Percentiles rank a stretch among this genome's conserved stretches.
Evolutionary conservation across 2,113 vertebrate species (phyloP).

Genomic region (Entomyzon cyanotis): DNA sequence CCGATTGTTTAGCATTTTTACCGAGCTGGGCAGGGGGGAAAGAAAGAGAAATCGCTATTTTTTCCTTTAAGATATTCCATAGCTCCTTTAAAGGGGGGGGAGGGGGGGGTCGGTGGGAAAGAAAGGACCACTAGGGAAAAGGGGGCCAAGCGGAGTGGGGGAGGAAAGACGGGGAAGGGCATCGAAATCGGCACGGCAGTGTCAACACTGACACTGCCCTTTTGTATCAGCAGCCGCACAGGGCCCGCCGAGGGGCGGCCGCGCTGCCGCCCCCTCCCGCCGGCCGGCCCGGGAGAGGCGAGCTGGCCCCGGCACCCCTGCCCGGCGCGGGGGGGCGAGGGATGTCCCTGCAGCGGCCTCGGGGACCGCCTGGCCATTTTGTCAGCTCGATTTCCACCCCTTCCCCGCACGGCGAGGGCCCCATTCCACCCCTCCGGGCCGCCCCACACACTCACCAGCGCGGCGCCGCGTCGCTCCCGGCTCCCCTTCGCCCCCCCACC

Average conservation of each 20-base stretch:
- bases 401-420: neutral
- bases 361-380: slow-evolving; percentile 40
- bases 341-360: neutral
- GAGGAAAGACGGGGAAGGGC: neutral
- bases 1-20: slow-evolving; percentile 62
- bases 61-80: neutral
- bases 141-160: neutral
- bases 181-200: slow-evolving; percentile 8
- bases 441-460: neutral
- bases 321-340: neutral
- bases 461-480: neutral
- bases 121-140: neutral
- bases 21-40: neutral
- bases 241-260: neutral
- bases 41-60: neutral
- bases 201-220: slow-evolving; percentile 63
- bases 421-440: neutral
- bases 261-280: neutral
- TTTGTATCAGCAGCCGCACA: slow-evolving; percentile 38
- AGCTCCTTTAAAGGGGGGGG: neutral
- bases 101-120: neutral
- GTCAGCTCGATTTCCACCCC: slow-evolving; percentile 70
- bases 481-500: neutral
- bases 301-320: neutral
- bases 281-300: neutral